Evolutionary conservation across 1,140 invertebrate genomes (phyloP).

Genomic region (Charaxes varanes): DNA sequence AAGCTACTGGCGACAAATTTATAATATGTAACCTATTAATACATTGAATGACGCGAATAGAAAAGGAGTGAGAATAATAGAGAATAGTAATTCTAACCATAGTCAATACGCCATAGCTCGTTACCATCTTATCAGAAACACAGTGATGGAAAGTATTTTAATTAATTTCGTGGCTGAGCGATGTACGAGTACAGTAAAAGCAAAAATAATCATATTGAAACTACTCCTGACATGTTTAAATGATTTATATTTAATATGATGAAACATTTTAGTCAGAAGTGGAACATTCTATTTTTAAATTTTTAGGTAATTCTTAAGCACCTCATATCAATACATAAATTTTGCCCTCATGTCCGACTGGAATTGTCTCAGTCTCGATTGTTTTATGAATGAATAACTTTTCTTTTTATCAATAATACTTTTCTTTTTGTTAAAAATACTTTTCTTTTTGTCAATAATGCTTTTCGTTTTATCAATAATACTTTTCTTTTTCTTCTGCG

Average conservation of each 20-base stretch:
- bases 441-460: conserved; percentile 20
- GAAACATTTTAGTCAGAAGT: no score
- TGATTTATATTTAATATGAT: no score
- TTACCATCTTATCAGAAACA: conserved; percentile 41
- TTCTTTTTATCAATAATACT: conserved; percentile 21
- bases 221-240: not conserved
- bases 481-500: conserved; percentile 10
- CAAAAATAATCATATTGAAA: not conserved
- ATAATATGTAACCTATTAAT: no score
- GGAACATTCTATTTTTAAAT: no score
- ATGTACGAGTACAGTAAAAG: conserved; percentile 6
- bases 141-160: conserved; percentile 18
- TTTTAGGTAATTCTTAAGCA: no score
- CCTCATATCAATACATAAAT: conserved; percentile 2
- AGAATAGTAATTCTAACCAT: no score
- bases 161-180: conserved; percentile 20
- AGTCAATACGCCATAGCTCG: conserved; percentile 20
- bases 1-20: no score
- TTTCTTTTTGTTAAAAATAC: no score
- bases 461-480: no score
- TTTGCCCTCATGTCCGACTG: conserved; percentile 24
- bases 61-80: no score
- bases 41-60: no score
- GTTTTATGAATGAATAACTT: conserved; percentile 16
- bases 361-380: conserved; percentile 26